Conservation (phyloP, 2,797 vertebrate genomes). For the Melanotaenia maccullochi region DNA sequence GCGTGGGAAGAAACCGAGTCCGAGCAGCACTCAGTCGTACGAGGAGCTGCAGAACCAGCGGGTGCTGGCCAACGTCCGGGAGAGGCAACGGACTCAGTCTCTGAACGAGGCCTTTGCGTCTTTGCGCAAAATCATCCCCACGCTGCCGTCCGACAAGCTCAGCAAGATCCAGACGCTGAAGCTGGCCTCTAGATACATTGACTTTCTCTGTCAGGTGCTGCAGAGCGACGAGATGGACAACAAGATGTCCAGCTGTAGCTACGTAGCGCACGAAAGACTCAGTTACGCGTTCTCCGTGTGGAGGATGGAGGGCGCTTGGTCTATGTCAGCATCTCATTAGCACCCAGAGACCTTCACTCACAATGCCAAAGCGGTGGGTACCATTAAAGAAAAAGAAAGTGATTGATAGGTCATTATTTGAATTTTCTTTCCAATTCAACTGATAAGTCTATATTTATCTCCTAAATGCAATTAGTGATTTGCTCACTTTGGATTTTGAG, state of each 20-base stretch:
- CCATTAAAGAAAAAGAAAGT: conserved; percentile 1
- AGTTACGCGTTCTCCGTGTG: conserved; percentile 89
- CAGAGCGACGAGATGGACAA: conserved; percentile 90
- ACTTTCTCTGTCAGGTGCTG: conserved; percentile 88
- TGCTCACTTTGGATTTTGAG: conserved; percentile 11
- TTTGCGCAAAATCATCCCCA: conserved; percentile 87
- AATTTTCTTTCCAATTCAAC: background rate
- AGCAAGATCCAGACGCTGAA: conserved; percentile 90
- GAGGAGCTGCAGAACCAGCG: conserved; percentile 89
- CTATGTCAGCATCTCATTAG: conserved; percentile 87
- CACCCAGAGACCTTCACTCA: conserved; percentile 39
- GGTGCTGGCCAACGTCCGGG: conserved; percentile 86
- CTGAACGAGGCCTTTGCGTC: conserved; percentile 88
- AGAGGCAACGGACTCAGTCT: conserved; percentile 86
- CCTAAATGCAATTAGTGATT: background rate
- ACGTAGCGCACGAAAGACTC: conserved; percentile 88
- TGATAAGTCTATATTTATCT: background rate
- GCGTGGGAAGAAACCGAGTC: conserved; percentile 82
- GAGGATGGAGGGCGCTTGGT: conserved; percentile 90
- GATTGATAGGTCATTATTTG: background rate
- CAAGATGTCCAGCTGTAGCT: conserved; percentile 90
- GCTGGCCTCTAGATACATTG: conserved; percentile 87
- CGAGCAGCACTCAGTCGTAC: conserved; percentile 82
- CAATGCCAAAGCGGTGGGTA: conserved; percentile 84
- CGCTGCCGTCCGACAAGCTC: conserved; percentile 87